A percentile compares a stretch with the other conserved stretches of the same genome.
These are phyloP conservation scores for Patiria pectinifera DNA, from an alignment of 53 echinoderm and acorn worm species.

Conservation along the genomic window DNA sequence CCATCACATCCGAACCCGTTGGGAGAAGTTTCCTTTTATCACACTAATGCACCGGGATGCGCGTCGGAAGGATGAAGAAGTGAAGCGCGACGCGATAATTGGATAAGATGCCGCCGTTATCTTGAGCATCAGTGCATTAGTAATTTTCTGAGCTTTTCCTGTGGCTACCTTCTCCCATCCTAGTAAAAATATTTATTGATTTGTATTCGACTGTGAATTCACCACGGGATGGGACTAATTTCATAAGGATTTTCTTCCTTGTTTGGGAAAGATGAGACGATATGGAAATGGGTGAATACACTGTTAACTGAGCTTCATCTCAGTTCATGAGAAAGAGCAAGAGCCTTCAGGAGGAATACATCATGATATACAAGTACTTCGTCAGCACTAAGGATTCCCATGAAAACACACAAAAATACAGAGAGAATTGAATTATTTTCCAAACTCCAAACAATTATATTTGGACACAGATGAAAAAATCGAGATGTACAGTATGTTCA, in stretches of 20 bases:
- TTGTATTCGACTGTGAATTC: background rate
- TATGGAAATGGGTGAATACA: background rate
- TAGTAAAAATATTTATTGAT: conserved; percentile 28
- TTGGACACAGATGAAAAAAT: too few species aligned
- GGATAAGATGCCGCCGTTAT: conserved; percentile 50
- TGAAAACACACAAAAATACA: too few species aligned
- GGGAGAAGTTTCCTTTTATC: conserved; percentile 31
- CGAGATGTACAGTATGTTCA: too few species aligned
- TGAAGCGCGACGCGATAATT: conserved; percentile 47
- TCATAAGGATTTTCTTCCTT: background rate
- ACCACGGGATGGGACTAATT: background rate
- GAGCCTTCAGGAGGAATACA: background rate
- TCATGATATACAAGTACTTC: background rate
- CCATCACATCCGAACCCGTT: background rate
- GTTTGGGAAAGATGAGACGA: background rate
- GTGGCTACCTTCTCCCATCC: background rate
- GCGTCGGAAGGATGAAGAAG: conserved; percentile 23
- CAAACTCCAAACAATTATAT: too few species aligned
- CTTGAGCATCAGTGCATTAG: conserved; percentile 36
- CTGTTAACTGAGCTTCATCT: background rate
- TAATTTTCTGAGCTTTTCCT: conserved; percentile 14
- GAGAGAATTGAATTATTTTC: too few species aligned
- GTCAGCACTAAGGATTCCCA: too few species aligned
- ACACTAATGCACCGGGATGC: conserved; percentile 19
- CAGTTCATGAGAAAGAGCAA: background rate